Evolutionary conservation across 2,888 invertebrate genomes (phyloP).

Genomic region (Lithophane ornitopus): DNA sequence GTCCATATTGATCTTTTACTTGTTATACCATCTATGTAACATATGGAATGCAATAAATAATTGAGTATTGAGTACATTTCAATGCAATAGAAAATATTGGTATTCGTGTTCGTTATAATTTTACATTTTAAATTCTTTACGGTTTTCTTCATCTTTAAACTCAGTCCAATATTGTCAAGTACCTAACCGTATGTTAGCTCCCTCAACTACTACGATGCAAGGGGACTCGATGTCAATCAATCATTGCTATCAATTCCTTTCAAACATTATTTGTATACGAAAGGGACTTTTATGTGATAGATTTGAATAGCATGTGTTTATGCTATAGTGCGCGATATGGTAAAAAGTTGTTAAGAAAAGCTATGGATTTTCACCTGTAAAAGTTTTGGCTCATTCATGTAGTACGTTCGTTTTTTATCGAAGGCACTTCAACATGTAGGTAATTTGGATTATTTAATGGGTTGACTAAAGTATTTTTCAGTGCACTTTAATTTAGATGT

Average conservation of each 20-base stretch:
- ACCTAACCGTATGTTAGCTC: slow-evolving; percentile 33
- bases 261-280: slow-evolving; percentile 79
- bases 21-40: no score
- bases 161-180: slow-evolving; percentile 17
- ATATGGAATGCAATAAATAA: no score
- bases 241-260: slow-evolving; percentile 84
- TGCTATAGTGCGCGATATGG: slow-evolving; percentile 1
- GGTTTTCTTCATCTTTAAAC: slow-evolving; percentile 16
- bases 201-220: slow-evolving; percentile 65
- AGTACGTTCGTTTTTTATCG: neutral
- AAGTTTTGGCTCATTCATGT: neutral
- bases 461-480: neutral
- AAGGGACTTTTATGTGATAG: slow-evolving; percentile 68
- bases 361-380: neutral
- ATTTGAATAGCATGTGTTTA: slow-evolving; percentile 49
- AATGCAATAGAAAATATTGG: neutral
- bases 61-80: no score
- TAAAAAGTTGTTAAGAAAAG: slow-evolving; percentile 7
- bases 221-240: slow-evolving; percentile 76
- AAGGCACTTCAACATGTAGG: neutral
- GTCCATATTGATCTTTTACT: no score
- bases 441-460: neutral
- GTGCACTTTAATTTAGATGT: neutral
- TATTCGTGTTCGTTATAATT: neutral
- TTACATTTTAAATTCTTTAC: neutral